Evolutionary conservation across 2,888 invertebrate species (phyloP).

Genomic region (Nymphalis c-album): DNA sequence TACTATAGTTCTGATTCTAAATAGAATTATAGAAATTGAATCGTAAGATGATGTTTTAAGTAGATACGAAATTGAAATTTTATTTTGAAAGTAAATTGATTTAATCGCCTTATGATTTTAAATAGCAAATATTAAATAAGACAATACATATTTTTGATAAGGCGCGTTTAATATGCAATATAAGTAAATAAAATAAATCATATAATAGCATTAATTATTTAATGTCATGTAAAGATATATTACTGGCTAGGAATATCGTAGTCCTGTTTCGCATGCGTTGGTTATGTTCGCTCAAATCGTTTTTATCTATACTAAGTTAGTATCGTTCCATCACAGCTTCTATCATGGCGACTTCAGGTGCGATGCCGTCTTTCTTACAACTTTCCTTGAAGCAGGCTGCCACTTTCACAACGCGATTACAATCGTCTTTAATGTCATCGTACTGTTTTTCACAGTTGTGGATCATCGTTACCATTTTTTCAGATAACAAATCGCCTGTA

Average conservation of each 20-base stretch:
- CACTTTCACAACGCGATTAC: conserved; percentile 67
- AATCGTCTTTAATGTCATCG: conserved; percentile 63
- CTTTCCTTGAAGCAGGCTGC: conserved; percentile 71
- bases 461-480: conserved; percentile 64
- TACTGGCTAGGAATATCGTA: neutral
- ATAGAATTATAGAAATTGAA: too few species aligned
- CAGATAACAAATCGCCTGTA: conserved; percentile 64
- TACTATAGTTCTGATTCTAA: too few species aligned
- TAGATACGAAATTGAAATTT: too few species aligned
- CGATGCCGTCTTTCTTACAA: conserved; percentile 64
- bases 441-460: conserved; percentile 71
- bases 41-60: too few species aligned
- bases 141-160: neutral
- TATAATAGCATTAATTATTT: neutral
- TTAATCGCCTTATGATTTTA: neutral
- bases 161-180: too few species aligned
- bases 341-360: conserved; percentile 72
- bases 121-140: neutral
- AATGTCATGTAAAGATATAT: neutral
- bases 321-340: conserved; percentile 72
- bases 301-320: conserved; percentile 29
- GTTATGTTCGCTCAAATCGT: neutral
- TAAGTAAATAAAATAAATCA: neutral
- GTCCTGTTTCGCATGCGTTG: neutral
- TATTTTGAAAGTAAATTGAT: too few species aligned